Evolutionary conservation across 64 coral and sea anemone genomes (phyloP), one percentile per base, ranked within the genome.

Genomic region (Montipora efflorescens): DNA sequence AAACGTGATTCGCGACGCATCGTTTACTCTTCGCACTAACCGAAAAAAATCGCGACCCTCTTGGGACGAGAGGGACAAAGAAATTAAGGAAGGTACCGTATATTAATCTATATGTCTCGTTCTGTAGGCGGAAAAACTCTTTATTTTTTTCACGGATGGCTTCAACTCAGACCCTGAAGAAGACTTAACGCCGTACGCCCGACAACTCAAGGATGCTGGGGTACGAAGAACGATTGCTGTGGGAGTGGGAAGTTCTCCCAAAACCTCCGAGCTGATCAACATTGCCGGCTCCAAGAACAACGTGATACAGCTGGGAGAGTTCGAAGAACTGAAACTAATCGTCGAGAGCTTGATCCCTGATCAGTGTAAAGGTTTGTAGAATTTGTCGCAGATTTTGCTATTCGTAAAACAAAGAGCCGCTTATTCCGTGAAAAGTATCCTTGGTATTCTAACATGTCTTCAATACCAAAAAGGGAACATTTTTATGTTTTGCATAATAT

Each of bases 121-220:
- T 81, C 57, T 20, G n/a, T 21, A 55, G 57, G 75, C 79, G 52
- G 74, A 59, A 49, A 97, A 97, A 18, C 48, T 97, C 48, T 97
- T 97, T 13, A 71, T 97, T 43, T 83, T 97, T 14, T 74, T 97
- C 36, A 97, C 93, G 5, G 96, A 97, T 55, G 96, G 96, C 3
- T 78, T 1, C 61, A 64, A 64, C 61, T 47, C 14, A 10, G 89
- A 93, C 20, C 5, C 1, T 1, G 44, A 22, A 0, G 74, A 78
- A 22, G 19, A 88, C 0, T 28, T 91, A 57, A 50, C 43, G 13
- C 14, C 15, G 4, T 59, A 21, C 20, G 6, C 82, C 4, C 55
- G 1, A 4, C n/a, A 45, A 13, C 23, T 89, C 43, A 68, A 79
- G 45, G 15, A 47, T 5, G 78, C 19, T 5, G 88, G 88, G 4